Base-by-base conservation (phyloP, 2,888 invertebrate species). In the Argyresthia albistria region DNA sequence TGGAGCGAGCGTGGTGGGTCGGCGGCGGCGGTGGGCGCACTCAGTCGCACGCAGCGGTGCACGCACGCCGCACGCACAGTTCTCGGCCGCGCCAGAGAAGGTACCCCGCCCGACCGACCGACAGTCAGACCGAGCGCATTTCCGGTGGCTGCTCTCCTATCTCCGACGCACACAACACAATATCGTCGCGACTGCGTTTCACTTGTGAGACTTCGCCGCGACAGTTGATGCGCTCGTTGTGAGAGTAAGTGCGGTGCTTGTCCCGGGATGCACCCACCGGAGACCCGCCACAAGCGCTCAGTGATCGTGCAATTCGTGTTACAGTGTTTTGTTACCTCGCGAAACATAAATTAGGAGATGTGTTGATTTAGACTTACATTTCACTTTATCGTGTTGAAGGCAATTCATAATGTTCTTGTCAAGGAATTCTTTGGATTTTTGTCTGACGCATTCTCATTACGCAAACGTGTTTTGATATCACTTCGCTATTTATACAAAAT, bases 21-120 rank as follows among this genome's bases (percentile, higher is more conserved):
- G 83, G 86, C 83, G 77, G 76, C 80, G 78, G 84, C 84, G 87
- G 86, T 86, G 87, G 83, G 86, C 87, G 86, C 86, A 74, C 76
- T 74, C 25, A 83, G 25, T 63, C 73, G 83, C 84, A 83, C 77
- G 76, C 80, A 78, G 84, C 86, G 87, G 86, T 86, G 87, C 86
- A 87, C 87, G 86, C 25, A 83, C 87, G 70, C 87, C 86, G 86
- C 81, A 86, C 87, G 87, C 87, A 60, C 59, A 87, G 86, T 83
- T 84, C 86, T 84, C 86, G 86, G 83, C 83, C 83, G 82, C 83
- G 77, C 71, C 67, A 75, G 81, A 80, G 81, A 84, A 86, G 87
- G 86, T 86, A 83, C 72, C 72, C 80, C 71, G 67, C 58, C 58
- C 55, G 56, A 54, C 59, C 60, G 63, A 58, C 59, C 61, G 64